phyloP scores from a whole-genome alignment of 2,113 vertebrate species.

The Uropsilus gracilis region DNA sequence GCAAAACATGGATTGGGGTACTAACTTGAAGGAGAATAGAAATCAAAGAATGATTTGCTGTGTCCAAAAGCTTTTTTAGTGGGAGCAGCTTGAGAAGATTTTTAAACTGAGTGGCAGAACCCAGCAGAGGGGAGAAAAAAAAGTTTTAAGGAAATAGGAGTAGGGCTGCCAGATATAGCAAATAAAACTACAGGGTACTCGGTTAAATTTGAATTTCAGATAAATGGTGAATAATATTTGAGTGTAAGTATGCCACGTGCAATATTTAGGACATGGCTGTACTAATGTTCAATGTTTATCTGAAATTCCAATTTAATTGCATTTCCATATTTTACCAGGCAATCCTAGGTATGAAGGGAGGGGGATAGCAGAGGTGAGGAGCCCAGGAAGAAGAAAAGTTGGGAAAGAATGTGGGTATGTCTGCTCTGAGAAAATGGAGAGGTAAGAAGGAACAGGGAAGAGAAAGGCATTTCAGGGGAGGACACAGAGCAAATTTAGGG shows the following conservation, averaged over 20 bases:
- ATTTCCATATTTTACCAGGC: not conserved
- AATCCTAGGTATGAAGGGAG: not conserved
- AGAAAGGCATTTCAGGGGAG: not conserved
- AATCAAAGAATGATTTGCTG: not conserved
- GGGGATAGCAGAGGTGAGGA: not conserved
- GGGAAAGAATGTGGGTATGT: not conserved
- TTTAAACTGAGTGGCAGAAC: not conserved
- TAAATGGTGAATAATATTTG: not conserved
- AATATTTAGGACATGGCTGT: not conserved
- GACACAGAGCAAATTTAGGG: not conserved
- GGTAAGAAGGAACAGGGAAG: not conserved
- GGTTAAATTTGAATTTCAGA: conserved; percentile 25
- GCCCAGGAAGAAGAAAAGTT: not conserved
- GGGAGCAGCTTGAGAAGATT: not conserved
- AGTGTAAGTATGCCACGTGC: not conserved
- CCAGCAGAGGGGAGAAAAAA: not conserved
- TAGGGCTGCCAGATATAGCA: not conserved
- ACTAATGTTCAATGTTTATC: not conserved
- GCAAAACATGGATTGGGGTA: rapidly evolving
- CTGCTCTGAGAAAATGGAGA: not conserved
- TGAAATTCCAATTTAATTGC: not conserved
- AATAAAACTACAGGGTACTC: not conserved
- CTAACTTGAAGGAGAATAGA: not conserved
- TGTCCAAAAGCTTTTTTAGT: not conserved
- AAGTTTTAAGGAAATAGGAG: not conserved